These are phyloP conservation scores for Heterotis niloticus DNA, from an alignment of 2,113 vertebrate genomes.

Conservation along the genomic window DNA sequence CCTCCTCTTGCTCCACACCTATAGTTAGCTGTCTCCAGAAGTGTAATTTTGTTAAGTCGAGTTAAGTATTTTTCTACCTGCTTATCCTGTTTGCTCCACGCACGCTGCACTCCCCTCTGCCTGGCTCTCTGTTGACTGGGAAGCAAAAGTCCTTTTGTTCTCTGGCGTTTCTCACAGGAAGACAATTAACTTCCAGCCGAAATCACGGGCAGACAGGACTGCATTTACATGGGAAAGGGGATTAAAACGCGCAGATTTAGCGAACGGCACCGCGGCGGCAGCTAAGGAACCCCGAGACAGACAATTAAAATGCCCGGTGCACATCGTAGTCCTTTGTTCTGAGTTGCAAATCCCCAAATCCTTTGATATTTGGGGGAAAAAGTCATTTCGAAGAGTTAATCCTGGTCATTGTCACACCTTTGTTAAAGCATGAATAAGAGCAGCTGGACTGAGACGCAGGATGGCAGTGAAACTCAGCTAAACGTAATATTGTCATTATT, in stretches of 20 bases:
- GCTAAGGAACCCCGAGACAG: conserved; percentile 50
- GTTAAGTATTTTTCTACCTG: neutral
- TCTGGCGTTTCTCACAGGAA: conserved; percentile 36
- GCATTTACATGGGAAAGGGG: conserved; percentile 57
- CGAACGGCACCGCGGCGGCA: conserved; percentile 31
- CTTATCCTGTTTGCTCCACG: conserved; percentile 1
- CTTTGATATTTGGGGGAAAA: conserved; percentile 43
- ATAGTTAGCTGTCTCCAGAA: too few relatives aligned
- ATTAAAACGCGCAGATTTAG: conserved; percentile 51
- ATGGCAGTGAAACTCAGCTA: neutral
- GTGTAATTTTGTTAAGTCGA: neutral
- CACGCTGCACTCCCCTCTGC: neutral
- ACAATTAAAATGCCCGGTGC: conserved; percentile 44
- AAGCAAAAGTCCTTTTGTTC: conserved; percentile 26
- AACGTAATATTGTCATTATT: too few relatives aligned
- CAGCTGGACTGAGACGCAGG: neutral
- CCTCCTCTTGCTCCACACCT: too few relatives aligned
- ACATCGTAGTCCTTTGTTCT: neutral
- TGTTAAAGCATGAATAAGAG: neutral
- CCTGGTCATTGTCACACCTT: neutral
- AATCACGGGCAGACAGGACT: conserved; percentile 36
- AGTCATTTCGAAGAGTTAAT: neutral
- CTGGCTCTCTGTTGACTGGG: conserved; percentile 5
- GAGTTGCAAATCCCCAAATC: conserved; percentile 15
- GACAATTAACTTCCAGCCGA: conserved; percentile 48